phyloP scores from a whole-genome alignment of 2,113 vertebrate species.

The Myanophis thanlyinensis region DNA sequence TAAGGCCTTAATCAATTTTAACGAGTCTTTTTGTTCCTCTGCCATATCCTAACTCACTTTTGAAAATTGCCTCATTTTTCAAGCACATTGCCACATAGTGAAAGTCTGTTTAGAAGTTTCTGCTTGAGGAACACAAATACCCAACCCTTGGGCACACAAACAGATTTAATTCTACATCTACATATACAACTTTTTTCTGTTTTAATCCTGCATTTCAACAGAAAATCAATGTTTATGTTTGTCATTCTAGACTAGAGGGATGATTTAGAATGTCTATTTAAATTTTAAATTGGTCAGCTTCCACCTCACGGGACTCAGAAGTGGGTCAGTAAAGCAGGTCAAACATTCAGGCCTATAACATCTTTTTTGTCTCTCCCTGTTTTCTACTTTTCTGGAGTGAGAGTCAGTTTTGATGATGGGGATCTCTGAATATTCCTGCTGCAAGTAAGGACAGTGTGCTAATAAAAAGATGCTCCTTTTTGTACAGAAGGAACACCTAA shows the following conservation, averaged over 20 bases:
- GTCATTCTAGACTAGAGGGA: background rate
- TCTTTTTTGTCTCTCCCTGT: background rate
- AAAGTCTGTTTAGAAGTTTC: background rate
- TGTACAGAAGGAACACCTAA: background rate
- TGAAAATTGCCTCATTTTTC: background rate
- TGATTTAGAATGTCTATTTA: background rate
- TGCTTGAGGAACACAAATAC: background rate
- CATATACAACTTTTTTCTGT: background rate
- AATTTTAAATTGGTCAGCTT: background rate
- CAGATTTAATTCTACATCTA: background rate
- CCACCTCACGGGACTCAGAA: background rate
- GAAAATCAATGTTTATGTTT: background rate
- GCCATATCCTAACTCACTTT: background rate
- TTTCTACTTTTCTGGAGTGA: background rate
- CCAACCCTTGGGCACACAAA: background rate
- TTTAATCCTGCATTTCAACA: background rate
- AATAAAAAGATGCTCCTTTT: background rate
- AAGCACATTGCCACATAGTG: background rate
- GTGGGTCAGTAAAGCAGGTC: conserved; percentile 4
- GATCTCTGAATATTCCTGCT: background rate
- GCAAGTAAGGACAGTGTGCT: background rate
- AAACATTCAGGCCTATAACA: background rate
- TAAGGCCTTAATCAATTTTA: background rate
- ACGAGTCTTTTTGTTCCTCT: background rate
- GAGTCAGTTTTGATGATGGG: background rate